Conservation (phyloP, 92 coral and sea anemone genomes). For the Plumapathes pennacea region DNA sequence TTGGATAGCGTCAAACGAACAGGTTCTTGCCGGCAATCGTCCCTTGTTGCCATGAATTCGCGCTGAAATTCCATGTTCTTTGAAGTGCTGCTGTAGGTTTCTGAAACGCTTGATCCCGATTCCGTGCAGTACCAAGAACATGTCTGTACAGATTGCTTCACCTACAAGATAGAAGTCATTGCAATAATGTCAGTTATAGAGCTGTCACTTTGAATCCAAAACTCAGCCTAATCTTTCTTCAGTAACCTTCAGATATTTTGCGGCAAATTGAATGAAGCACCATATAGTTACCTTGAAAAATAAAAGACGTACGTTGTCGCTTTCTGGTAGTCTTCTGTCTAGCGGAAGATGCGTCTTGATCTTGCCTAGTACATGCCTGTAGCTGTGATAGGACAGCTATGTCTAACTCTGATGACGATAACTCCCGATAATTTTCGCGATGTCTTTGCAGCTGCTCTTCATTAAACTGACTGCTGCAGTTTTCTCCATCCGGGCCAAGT, state of each 20-base stretch:
- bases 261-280: too few relatives aligned
- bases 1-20: constrained; percentile 8
- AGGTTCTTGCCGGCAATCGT: constrained; percentile 4
- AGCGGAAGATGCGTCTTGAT: constrained; percentile 1
- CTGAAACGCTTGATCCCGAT: constrained; percentile 8
- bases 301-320: constrained; percentile 1
- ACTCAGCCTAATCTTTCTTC: neutral
- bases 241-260: too few relatives aligned
- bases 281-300: constrained; percentile 19
- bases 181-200: neutral
- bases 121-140: constrained; percentile 13
- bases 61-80: constrained; percentile 16
- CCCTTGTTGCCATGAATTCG: constrained; percentile 33
- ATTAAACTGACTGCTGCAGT: constrained; percentile 17
- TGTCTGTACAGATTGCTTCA: constrained; percentile 9
- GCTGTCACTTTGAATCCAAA: neutral
- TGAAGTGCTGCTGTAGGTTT: constrained; percentile 18
- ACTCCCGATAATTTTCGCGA: constrained; percentile 12
- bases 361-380: constrained; percentile 12
- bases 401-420: constrained; percentile 13
- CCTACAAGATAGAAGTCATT: constrained; percentile 1
- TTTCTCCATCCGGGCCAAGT: neutral
- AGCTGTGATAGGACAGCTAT: constrained; percentile 13
- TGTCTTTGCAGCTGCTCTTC: constrained; percentile 4
- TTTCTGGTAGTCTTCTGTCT: constrained; percentile 3